Base-by-base conservation (phyloP, 2,888 invertebrate species). In the Criorhina ranunculi region DNA sequence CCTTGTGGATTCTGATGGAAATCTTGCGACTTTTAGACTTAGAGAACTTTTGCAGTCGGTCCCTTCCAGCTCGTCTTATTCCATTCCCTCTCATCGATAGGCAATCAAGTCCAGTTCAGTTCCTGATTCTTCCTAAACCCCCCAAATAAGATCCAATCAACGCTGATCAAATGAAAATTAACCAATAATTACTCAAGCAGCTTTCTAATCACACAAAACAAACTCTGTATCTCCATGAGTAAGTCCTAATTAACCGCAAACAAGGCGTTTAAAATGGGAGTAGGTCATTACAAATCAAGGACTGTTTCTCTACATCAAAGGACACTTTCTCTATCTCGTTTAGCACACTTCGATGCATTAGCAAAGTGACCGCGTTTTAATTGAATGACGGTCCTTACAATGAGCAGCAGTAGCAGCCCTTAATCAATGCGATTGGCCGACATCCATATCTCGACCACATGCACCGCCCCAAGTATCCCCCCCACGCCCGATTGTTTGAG, bases 231-330 rank as follows among this genome's bases (percentile, higher is more conserved):
- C 24, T 24, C 24, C 24, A 24, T 24, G 24, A 24, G 24, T 44
- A 19, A 60, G 9, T 24, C 8, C 57, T 42, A 62, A 46, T 44
- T 46, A 44, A 62, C 62, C 44, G n/a, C 44, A 31, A 62, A 24
- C 11, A 15, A 17, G 9, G 11, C 17, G 8, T 2, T 42, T 8
- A 15, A 7, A n/a, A 6, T 31, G 29, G 29, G 7, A 37, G 17
- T 15, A 12, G 24, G 33, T 44, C 15, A 62, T 12, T 31, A 31
- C 44, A 3, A 44, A 37, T 31, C 44, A 31, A 46, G 4, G 46
- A 15, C 5, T 35, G 24, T 46, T 12, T 35, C 19, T 33, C 5
- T 46, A n/a, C n/a, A n/a, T 46, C 12, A 46, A 33, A 11, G 5
- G 9, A n/a, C 7, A n/a, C 15, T 12, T 17, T 37, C 37, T 11